Evolutionary conservation across 1,140 invertebrate species (phyloP).

Genomic region (Lepidurus arcticus): DNA sequence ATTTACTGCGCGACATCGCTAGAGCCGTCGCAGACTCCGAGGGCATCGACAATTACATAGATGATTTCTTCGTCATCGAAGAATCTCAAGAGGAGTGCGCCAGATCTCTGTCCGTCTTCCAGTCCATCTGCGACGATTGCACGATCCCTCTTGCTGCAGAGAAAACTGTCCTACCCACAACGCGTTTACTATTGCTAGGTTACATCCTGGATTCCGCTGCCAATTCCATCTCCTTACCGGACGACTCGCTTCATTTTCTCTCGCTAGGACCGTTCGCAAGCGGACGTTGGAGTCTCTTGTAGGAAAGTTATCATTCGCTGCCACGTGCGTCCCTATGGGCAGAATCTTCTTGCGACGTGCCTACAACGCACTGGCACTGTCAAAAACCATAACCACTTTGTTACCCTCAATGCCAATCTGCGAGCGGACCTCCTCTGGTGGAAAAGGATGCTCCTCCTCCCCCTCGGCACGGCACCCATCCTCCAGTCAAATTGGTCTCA

Average conservation of each 20-base stretch:
- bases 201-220: background rate
- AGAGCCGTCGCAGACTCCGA: background rate
- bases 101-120: background rate
- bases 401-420: background rate
- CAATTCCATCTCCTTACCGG: background rate
- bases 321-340: background rate
- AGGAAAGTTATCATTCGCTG: background rate
- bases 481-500: background rate
- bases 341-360: background rate
- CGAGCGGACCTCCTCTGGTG: background rate
- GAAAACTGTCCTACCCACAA: conserved; percentile 1
- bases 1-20: background rate
- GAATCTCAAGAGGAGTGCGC: background rate
- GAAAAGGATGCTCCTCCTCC: background rate
- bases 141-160: background rate
- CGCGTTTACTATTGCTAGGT: background rate
- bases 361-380: background rate
- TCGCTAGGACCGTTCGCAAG: background rate
- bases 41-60: background rate
- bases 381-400: background rate
- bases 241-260: background rate
- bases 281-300: background rate
- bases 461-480: background rate
- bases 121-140: background rate
- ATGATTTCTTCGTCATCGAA: conserved; percentile 2